Evolutionary conservation across 1,140 invertebrate genomes (phyloP).

Genomic region (Rhagoletis pomonella): DNA sequence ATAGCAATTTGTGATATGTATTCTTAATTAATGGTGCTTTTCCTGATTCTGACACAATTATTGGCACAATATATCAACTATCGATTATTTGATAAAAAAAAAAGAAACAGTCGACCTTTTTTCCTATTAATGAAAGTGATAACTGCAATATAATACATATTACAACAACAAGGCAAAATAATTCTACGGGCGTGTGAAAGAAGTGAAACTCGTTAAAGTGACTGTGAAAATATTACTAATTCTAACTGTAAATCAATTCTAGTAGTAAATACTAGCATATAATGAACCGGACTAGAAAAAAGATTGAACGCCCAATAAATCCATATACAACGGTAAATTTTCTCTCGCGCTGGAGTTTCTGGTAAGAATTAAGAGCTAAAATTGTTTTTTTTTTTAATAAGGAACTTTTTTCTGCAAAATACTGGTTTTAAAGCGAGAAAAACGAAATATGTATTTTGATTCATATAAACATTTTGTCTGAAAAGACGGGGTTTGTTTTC

Average conservation of each 20-base stretch:
- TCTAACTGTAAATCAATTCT: conserved; percentile 56
- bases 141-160: conserved; percentile 6
- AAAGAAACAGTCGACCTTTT: too few species aligned
- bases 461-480: too few species aligned
- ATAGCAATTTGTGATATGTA: background rate
- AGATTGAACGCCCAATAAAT: conserved; percentile 69
- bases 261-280: conserved; percentile 49
- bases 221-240: background rate
- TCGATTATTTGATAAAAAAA: conserved; percentile 42
- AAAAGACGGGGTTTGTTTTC: too few species aligned
- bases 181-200: background rate
- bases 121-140: conserved; percentile 43
- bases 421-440: too few species aligned
- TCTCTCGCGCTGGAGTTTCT: conserved; percentile 70
- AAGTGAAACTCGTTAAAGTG: background rate
- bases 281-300: conserved; percentile 72
- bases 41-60: conserved; percentile 6
- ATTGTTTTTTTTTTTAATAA: too few species aligned
- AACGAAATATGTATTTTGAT: too few species aligned
- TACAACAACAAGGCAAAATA: background rate
- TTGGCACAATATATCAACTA: background rate
- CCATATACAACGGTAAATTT: conserved; percentile 67
- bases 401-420: too few species aligned
- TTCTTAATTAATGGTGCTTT: background rate
- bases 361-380: conserved; percentile 61